Evolutionary conservation across 2,797 vertebrate genomes (phyloP).

Genomic region (Masticophis lateralis): DNA sequence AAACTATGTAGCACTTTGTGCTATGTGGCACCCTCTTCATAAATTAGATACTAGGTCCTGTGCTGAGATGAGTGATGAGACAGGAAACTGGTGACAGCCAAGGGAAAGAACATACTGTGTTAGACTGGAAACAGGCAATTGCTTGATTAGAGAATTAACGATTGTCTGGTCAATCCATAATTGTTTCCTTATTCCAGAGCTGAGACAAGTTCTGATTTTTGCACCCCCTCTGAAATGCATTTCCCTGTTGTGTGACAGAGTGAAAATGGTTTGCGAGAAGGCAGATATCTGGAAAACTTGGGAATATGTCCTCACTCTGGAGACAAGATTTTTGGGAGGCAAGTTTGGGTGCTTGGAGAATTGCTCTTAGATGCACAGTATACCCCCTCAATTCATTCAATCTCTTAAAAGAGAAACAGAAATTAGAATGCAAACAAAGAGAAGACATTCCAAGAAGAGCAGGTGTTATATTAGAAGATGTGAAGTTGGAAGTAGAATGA

Average conservation of each 20-base stretch:
- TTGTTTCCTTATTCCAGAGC: neutral
- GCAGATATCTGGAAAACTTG: neutral
- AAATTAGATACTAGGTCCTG: neutral
- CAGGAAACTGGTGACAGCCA: neutral
- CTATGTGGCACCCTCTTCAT: neutral
- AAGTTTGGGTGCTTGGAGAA: neutral
- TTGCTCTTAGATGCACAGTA: neutral
- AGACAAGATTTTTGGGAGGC: neutral
- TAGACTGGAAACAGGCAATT: neutral
- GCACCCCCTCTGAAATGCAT: neutral
- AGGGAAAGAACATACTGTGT: neutral
- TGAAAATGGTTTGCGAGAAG: neutral
- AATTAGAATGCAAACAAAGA: neutral
- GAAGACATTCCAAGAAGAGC: neutral
- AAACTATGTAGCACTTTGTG: neutral
- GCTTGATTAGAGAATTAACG: neutral
- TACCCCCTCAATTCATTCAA: neutral
- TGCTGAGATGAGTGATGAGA: neutral
- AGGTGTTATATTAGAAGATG: neutral
- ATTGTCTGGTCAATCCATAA: neutral
- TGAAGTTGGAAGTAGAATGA: neutral
- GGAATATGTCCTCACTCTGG: neutral
- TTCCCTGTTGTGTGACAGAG: neutral
- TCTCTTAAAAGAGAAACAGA: neutral
- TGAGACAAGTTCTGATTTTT: neutral